Percentiles rank a stretch among this genome's conserved stretches.
phyloP scores from a whole-genome alignment of 2,888 invertebrate genomes.

The Nemoura dubitans region DNA sequence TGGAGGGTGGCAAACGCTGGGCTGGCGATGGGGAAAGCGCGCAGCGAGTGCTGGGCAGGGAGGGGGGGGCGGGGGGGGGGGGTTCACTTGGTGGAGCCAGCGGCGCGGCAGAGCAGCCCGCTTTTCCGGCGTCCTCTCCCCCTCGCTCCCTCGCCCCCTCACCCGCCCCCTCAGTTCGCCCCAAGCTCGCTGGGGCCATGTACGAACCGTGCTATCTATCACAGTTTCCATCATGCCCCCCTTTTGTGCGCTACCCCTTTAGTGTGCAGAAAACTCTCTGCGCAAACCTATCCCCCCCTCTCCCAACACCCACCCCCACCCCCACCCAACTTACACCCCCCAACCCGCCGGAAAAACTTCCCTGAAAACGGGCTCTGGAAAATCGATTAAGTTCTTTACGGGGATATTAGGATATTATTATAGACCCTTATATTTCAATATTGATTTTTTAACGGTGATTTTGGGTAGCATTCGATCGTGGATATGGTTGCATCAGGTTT shows the following conservation, averaged over 20 bases:
- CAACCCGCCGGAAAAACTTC: slow-evolving; percentile 35
- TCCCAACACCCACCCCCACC: slow-evolving; percentile 31
- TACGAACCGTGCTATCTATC: slow-evolving; percentile 41
- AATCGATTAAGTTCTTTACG: slow-evolving; percentile 36
- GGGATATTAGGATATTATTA: slow-evolving; percentile 21
- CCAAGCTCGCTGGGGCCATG: slow-evolving; percentile 15
- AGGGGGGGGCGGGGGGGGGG: slow-evolving; percentile 31
- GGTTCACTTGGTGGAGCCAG: slow-evolving; percentile 34
- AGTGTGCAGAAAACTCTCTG: slow-evolving; percentile 39
- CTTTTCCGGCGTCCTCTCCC: slow-evolving; percentile 33
- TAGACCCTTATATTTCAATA: neutral
- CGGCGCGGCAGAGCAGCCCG: slow-evolving; percentile 33
- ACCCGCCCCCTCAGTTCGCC: slow-evolving; percentile 15
- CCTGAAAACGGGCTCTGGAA: slow-evolving; percentile 34
- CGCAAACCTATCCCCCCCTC: slow-evolving; percentile 31
- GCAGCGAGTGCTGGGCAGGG: slow-evolving; percentile 19
- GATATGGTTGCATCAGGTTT: too few species aligned
- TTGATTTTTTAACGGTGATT: neutral
- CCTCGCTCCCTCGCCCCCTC: slow-evolving; percentile 3
- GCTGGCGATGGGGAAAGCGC: slow-evolving; percentile 16
- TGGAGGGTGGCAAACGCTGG: slow-evolving; percentile 18
- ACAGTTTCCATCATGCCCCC: slow-evolving; percentile 39
- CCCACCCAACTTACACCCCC: neutral
- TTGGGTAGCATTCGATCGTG: too few species aligned
- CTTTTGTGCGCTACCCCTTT: slow-evolving; percentile 44